These are phyloP conservation scores for Papilio dardanus DNA, from an alignment of 1,140 invertebrate species.

Conservation along the genomic window DNA sequence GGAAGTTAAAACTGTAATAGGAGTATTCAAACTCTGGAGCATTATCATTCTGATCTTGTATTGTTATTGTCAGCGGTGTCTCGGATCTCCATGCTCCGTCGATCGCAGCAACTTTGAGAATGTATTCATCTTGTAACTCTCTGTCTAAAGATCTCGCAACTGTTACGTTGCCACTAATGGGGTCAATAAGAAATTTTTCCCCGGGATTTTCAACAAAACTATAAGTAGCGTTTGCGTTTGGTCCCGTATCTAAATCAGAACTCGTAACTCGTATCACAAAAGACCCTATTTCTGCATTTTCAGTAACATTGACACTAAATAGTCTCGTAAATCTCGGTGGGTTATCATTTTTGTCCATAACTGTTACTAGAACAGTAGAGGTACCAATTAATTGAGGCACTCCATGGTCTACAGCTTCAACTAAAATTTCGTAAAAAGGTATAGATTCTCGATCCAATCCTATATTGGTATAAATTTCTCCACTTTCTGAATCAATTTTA, in stretches of 20 bases:
- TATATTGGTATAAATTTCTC: conserved; percentile 92
- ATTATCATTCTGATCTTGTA: conserved; percentile 98
- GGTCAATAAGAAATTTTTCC: conserved; percentile 95
- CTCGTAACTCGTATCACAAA: conserved; percentile 97
- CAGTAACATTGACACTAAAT: conserved; percentile 97
- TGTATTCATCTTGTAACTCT: conserved; percentile 95
- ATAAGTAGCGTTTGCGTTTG: conserved; percentile 95
- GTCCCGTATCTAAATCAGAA: conserved; percentile 93
- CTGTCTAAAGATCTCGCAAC: conserved; percentile 92
- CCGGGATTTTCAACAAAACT: conserved; percentile 94
- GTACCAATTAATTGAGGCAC: conserved; percentile 91
- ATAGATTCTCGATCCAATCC: conserved; percentile 95
- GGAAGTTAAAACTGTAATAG: conserved; percentile 95
- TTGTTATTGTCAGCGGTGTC: conserved; percentile 94
- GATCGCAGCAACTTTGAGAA: conserved; percentile 92
- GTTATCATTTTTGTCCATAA: conserved; percentile 97
- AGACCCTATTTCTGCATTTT: conserved; percentile 95
- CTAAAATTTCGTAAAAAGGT: conserved; percentile 91
- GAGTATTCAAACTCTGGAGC: conserved; percentile 94
- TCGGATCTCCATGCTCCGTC: conserved; percentile 95
- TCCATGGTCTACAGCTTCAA: conserved; percentile 95
- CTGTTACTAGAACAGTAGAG: conserved; percentile 91
- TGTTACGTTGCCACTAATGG: conserved; percentile 94
- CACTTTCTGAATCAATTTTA: conserved; percentile 90
- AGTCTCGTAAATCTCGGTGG: conserved; percentile 95